phyloP scores from a whole-genome alignment of 2,113 vertebrate species.

The Cavia aperea region DNA sequence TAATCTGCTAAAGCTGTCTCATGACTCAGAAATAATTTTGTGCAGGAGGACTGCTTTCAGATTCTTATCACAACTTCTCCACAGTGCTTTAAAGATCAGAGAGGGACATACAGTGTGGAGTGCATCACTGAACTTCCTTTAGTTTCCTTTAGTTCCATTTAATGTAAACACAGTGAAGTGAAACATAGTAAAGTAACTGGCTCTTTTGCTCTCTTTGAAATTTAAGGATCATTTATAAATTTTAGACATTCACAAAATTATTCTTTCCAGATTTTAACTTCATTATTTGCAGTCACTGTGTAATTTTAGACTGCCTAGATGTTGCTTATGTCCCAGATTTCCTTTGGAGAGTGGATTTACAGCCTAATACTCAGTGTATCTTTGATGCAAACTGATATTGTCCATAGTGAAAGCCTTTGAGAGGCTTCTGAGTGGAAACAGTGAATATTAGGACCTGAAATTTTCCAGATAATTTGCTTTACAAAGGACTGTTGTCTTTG shows the following conservation, averaged over 20 bases:
- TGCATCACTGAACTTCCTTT: not conserved
- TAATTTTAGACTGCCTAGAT: not conserved
- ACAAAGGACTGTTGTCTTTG: not conserved
- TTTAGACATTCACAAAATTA: conserved; percentile 18
- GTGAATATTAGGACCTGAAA: not conserved
- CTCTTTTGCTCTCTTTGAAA: not conserved
- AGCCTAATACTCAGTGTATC: not conserved
- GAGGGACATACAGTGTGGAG: not conserved
- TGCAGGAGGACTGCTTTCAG: not conserved
- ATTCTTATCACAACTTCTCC: not conserved
- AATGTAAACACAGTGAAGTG: not conserved
- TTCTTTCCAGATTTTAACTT: conserved; percentile 1
- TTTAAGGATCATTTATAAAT: conserved; percentile 22
- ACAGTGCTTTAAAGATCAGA: not conserved
- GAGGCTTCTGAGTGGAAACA: not conserved
- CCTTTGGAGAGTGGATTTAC: not conserved
- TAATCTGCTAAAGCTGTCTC: not conserved
- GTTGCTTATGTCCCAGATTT: not conserved
- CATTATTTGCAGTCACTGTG: not conserved
- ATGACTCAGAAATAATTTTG: not conserved
- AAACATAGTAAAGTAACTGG: not conserved
- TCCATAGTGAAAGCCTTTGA: not conserved
- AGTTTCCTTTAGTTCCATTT: not conserved
- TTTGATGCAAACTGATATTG: conserved; percentile 22
- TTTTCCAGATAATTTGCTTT: not conserved